phyloP scores from a whole-genome alignment of 2,888 invertebrate species.

The Oxystoma pomonae region DNA sequence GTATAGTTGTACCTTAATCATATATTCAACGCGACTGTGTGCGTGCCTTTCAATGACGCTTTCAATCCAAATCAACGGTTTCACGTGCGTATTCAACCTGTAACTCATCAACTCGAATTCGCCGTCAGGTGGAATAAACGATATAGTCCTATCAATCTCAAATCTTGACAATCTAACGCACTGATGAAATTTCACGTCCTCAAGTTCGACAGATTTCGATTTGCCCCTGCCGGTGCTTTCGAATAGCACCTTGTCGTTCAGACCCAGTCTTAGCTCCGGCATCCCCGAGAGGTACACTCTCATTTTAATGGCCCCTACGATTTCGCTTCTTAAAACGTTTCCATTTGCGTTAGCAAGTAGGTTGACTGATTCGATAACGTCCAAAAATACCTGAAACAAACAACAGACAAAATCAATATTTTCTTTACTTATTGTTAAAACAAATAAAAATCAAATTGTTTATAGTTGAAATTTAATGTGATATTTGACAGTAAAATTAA shows the following conservation, averaged over 20 bases:
- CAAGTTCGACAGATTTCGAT: conserved; percentile 95
- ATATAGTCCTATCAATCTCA: conserved; percentile 97
- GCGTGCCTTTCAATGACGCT: conserved; percentile 97
- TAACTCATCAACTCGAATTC: conserved; percentile 99
- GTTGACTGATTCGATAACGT: conserved; percentile 98
- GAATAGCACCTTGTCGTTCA: conserved; percentile 97
- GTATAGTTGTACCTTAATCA: conserved; percentile 67
- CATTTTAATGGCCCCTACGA: conserved; percentile 99
- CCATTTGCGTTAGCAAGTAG: conserved; percentile 94
- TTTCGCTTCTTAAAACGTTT: conserved; percentile 94
- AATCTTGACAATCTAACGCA: conserved; percentile 95
- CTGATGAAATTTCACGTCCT: conserved; percentile 98
- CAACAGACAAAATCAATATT: neutral
- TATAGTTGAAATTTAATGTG: too few species aligned
- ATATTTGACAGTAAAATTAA: too few species aligned
- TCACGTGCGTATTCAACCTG: conserved; percentile 89
- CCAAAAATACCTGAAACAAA: conserved; percentile 61
- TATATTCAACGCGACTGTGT: conserved; percentile 96
- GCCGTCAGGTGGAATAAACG: conserved; percentile 98
- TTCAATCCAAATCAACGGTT: conserved; percentile 98
- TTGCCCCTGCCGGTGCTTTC: conserved; percentile 97
- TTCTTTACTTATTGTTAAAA: neutral
- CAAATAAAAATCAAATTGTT: too few species aligned
- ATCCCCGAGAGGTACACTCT: conserved; percentile 96
- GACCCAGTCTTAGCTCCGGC: conserved; percentile 93